Conservation (phyloP, 2,113 vertebrate species). For the Prunella fulvescens region DNA sequence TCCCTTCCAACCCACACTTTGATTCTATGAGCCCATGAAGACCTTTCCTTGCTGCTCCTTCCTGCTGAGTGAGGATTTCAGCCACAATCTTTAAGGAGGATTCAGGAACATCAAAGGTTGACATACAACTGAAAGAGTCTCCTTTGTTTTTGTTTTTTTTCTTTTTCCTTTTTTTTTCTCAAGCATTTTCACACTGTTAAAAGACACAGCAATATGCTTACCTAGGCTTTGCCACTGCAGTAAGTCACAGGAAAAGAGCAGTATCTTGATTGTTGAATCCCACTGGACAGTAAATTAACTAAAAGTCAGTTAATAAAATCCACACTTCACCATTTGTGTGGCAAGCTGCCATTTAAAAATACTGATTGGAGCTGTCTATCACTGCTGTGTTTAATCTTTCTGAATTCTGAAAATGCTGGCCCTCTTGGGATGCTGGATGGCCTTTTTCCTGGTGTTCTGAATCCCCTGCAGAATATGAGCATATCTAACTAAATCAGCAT, state of each 20-base stretch:
- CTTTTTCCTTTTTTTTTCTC: too few relatives aligned
- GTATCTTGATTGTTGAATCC: constrained; percentile 9
- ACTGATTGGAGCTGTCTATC: neutral
- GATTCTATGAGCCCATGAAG: neutral
- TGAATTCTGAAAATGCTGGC: neutral
- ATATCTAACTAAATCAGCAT: neutral
- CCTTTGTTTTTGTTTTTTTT: neutral
- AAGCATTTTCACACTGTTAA: neutral
- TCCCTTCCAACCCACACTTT: neutral
- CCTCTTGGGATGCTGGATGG: neutral
- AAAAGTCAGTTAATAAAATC: constrained; percentile 38
- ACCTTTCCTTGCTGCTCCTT: neutral
- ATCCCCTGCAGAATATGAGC: neutral
- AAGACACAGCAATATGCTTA: neutral
- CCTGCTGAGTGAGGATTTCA: neutral
- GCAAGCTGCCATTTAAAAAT: constrained; percentile 6
- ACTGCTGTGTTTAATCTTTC: neutral
- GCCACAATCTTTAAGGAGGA: neutral
- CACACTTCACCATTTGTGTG: neutral
- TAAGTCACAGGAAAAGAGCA: neutral
- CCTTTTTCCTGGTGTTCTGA: neutral
- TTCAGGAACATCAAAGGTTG: neutral
- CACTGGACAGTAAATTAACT: constrained; percentile 13
- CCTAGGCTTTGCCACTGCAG: neutral
- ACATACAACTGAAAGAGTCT: neutral